Percentiles rank a stretch among this genome's conserved stretches.
These are phyloP conservation scores for Endotricha flammealis DNA, from an alignment of 2,888 invertebrate species.

Conservation along the genomic window DNA sequence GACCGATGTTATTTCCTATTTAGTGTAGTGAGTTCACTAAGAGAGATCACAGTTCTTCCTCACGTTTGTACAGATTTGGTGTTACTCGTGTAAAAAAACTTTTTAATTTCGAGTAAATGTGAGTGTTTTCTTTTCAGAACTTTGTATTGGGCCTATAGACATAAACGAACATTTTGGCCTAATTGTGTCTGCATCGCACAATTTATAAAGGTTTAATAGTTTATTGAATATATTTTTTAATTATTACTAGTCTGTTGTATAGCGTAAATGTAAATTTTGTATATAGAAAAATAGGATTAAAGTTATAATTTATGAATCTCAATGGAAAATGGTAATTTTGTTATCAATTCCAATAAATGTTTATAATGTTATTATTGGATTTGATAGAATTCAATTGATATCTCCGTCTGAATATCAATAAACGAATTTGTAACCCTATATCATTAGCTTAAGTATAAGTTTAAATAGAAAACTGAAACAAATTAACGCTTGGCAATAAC, in stretches of 20 bases:
- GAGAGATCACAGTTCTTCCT: slow-evolving; percentile 61
- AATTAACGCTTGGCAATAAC: slow-evolving; percentile 74
- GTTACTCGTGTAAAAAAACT: slow-evolving; percentile 16
- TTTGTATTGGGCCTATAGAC: slow-evolving; percentile 12
- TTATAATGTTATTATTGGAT: slow-evolving; percentile 60
- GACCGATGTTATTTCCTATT: slow-evolving; percentile 35
- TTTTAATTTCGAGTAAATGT: slow-evolving; percentile 11
- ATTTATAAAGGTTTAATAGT: slow-evolving; percentile 25
- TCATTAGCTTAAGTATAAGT: slow-evolving; percentile 62
- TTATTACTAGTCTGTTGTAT: slow-evolving; percentile 61
- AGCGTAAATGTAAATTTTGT: slow-evolving; percentile 60
- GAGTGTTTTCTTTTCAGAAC: slow-evolving; percentile 11
- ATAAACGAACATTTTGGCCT: slow-evolving; percentile 24
- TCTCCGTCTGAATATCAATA: slow-evolving; percentile 71
- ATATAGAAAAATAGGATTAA: slow-evolving; percentile 26
- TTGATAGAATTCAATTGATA: slow-evolving; percentile 66
- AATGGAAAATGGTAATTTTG: slow-evolving; percentile 31
- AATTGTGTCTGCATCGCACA: slow-evolving; percentile 25
- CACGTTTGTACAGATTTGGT: slow-evolving; percentile 23
- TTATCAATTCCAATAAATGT: slow-evolving; percentile 52
- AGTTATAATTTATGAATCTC: slow-evolving; percentile 31
- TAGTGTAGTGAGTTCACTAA: slow-evolving; percentile 47
- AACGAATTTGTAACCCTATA: slow-evolving; percentile 72
- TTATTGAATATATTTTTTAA: slow-evolving; percentile 28
- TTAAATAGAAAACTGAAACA: slow-evolving; percentile 45